phyloP scores from a whole-genome alignment of 2,113 vertebrate species.

The Pedionomus torquatus region DNA sequence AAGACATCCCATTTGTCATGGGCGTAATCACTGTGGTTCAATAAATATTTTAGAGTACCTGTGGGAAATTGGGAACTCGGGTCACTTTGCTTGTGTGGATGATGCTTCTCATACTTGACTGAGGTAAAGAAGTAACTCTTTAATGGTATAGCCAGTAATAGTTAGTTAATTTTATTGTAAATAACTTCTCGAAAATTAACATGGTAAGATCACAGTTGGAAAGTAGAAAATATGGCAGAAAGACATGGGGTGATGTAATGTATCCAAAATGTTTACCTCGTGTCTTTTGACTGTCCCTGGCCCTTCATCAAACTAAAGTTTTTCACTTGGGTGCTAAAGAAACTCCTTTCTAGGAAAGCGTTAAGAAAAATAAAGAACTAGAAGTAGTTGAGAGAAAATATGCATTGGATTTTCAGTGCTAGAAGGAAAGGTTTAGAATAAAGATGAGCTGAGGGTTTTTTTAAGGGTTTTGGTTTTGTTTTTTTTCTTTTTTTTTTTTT shows the following conservation, averaged over 20 bases:
- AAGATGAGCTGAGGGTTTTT: not conserved
- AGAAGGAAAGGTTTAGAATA: not conserved
- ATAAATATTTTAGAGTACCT: not conserved
- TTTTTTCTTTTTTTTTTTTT: no score
- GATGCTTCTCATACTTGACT: not conserved
- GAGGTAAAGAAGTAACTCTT: not conserved
- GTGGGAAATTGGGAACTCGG: not conserved
- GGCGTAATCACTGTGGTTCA: not conserved
- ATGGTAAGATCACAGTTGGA: not conserved
- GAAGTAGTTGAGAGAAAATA: not conserved
- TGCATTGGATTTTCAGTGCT: not conserved
- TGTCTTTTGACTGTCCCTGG: not conserved
- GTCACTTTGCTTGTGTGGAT: not conserved
- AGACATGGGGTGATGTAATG: not conserved
- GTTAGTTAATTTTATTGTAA: not conserved
- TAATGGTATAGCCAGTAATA: not conserved
- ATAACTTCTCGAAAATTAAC: not conserved
- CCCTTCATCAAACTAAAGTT: not conserved
- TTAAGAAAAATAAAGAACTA: not conserved
- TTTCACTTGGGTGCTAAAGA: not conserved
- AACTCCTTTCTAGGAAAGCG: not conserved
- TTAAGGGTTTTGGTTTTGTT: not conserved
- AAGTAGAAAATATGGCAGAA: not conserved
- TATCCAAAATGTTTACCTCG: accelerated
- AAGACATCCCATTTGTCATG: not conserved